Percentiles rank a stretch among this genome's conserved stretches.
Conservation (phyloP, 2,888 invertebrate species). For the Synanthedon vespiformis region DNA sequence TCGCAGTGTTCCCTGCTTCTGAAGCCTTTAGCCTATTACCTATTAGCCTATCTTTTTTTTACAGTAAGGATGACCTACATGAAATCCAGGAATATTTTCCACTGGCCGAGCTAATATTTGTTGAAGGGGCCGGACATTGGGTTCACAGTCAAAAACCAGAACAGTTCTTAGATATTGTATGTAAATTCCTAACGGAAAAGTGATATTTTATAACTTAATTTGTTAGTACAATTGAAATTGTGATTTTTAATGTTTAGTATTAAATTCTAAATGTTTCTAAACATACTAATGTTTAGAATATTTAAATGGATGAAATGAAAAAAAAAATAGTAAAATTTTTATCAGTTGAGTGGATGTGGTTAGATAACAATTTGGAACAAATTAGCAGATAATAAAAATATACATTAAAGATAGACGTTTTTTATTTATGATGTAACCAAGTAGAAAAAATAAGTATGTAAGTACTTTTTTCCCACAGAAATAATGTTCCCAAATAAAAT, state of each 20-base stretch:
- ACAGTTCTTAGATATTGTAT: conserved; percentile 76
- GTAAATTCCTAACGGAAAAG: conserved; percentile 73
- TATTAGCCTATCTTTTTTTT: conserved; percentile 14
- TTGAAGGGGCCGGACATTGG: conserved; percentile 92
- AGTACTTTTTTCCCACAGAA: too few species aligned
- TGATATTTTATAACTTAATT: conserved; percentile 8
- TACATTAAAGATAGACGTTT: too few species aligned
- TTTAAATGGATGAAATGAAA: too few species aligned
- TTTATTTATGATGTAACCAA: too few species aligned
- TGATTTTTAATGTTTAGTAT: conserved; percentile 11
- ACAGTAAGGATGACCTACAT: conserved; percentile 68
- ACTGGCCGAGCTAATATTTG: conserved; percentile 74
- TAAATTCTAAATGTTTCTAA: too few species aligned
- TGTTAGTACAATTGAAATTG: conserved; percentile 16
- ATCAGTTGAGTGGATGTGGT: neutral
- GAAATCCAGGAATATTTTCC: conserved; percentile 80
- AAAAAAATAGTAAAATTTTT: too few species aligned
- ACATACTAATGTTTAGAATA: too few species aligned
- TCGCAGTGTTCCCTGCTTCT: too few species aligned
- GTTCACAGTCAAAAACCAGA: conserved; percentile 91
- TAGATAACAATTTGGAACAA: neutral
- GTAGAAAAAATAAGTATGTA: too few species aligned
- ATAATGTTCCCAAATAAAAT: too few species aligned
- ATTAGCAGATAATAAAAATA: too few species aligned
- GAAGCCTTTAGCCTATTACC: too few species aligned